Conservation (phyloP, 2,888 invertebrate species). For the Diabrotica balteata region DNA sequence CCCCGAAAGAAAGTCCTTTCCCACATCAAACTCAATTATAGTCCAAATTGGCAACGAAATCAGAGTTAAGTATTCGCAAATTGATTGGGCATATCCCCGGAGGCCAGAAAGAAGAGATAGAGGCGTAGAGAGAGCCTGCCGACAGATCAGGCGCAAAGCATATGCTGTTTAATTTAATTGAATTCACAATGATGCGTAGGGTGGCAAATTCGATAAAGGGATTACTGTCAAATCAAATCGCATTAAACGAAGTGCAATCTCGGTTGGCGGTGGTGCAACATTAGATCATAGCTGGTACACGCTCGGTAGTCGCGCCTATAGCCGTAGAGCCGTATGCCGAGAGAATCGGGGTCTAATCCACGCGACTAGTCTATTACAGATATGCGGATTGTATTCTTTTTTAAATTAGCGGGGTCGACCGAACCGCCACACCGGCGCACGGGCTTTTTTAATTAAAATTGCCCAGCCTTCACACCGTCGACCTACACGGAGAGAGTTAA, state of each 20-base stretch:
- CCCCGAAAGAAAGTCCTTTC: not conserved
- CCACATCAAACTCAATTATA: constrained; percentile 24
- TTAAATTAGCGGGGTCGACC: constrained; percentile 15
- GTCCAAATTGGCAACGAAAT: constrained; percentile 41
- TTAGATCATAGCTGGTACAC: constrained; percentile 36
- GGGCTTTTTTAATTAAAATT: no score
- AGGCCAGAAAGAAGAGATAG: constrained; percentile 11
- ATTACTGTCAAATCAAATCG: constrained; percentile 64
- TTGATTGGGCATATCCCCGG: constrained; percentile 47
- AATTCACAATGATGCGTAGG: constrained; percentile 60
- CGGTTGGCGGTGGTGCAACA: constrained; percentile 51
- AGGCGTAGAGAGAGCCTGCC: not conserved
- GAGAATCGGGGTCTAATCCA: constrained; percentile 19
- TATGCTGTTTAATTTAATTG: constrained; percentile 63
- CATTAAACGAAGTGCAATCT: constrained; percentile 60
- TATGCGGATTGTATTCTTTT: constrained; percentile 34
- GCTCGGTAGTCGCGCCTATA: not conserved
- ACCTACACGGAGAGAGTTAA: no score
- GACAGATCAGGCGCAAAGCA: constrained; percentile 49
- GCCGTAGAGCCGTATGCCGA: constrained; percentile 5
- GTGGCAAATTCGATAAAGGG: constrained; percentile 63
- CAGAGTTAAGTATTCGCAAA: constrained; percentile 49
- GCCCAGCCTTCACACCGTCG: no score
- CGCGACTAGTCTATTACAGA: constrained; percentile 33
- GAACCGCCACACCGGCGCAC: no score